Conservation (phyloP, 2,113 vertebrate genomes). For the Chrysemys picta region DNA sequence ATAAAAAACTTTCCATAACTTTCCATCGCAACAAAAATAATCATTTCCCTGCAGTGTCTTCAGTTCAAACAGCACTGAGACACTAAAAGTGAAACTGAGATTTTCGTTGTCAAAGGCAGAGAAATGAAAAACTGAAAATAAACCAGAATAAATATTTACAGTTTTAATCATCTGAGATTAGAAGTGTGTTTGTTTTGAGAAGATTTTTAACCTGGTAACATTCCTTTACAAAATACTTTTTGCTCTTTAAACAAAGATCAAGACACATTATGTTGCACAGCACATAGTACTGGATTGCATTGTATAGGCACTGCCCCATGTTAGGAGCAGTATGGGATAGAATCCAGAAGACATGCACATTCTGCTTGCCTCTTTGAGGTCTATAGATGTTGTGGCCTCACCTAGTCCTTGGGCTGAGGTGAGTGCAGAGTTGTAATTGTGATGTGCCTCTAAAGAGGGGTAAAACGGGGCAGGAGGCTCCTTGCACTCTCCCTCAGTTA, state of each 20-base stretch:
- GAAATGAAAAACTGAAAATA: background rate
- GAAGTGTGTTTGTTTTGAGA: background rate
- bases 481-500: background rate
- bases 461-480: background rate
- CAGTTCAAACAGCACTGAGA: background rate
- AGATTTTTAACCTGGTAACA: background rate
- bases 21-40: background rate
- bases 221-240: background rate
- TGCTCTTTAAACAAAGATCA: background rate
- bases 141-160: background rate
- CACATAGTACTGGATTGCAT: background rate
- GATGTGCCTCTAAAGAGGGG: background rate
- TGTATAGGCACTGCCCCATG: background rate
- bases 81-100: background rate
- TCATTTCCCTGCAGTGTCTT: background rate
- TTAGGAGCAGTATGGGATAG: background rate
- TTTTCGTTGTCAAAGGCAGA: background rate
- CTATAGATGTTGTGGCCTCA: background rate
- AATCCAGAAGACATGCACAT: background rate
- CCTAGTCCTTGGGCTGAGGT: background rate
- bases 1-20: background rate
- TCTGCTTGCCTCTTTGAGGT: background rate
- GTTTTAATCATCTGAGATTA: background rate
- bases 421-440: background rate
- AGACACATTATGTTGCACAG: background rate